Percentiles rank a stretch among this genome's conserved stretches.
These are phyloP conservation scores for Rhynchomys soricoides DNA, from an alignment of 2,113 vertebrate genomes.

Conservation along the genomic window DNA sequence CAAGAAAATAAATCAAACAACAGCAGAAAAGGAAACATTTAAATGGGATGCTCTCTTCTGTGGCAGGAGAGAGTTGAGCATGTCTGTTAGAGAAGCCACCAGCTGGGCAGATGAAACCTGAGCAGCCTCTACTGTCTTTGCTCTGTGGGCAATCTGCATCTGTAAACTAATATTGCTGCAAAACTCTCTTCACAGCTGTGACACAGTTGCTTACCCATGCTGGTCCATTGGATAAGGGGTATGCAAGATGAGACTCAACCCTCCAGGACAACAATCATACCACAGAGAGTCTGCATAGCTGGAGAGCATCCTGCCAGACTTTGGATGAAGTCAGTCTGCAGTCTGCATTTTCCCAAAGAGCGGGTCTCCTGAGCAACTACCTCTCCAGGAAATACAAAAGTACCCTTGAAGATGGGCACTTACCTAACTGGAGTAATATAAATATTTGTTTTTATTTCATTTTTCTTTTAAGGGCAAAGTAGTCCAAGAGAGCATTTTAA, in stretches of 20 bases:
- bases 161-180: not conserved
- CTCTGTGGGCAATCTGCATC: not conserved
- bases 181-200: not conserved
- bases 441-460: not conserved
- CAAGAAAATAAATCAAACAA: not conserved
- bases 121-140: not conserved
- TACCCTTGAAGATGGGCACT: not conserved
- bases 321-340: not conserved
- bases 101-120: fast-evolving
- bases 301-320: no score
- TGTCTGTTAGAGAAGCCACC: not conserved
- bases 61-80: not conserved
- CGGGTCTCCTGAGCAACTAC: no score
- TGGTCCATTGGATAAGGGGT: not conserved
- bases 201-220: not conserved
- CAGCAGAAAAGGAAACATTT: not conserved
- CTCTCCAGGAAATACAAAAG: not conserved
- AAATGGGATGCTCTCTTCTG: not conserved
- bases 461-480: not conserved
- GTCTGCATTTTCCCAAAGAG: not conserved
- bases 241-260: not conserved
- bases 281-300: not conserved
- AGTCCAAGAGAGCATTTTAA: not conserved
- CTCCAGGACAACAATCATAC: not conserved
- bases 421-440: not conserved